These are phyloP conservation scores for Chrysolophus pictus DNA, from an alignment of 2,797 vertebrate species.

Conservation along the genomic window DNA sequence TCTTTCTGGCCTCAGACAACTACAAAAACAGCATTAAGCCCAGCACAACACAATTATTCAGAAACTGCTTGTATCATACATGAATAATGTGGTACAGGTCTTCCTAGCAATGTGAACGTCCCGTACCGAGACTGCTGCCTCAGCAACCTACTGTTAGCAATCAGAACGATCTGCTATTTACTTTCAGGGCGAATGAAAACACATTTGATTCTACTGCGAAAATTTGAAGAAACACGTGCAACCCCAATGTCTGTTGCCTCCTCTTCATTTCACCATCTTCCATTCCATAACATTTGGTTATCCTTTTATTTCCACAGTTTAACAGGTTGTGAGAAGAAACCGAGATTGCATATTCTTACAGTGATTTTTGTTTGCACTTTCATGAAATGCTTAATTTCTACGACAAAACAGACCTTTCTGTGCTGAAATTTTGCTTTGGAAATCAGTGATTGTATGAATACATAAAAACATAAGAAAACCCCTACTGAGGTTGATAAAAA, in stretches of 20 bases:
- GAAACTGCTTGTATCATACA: not conserved
- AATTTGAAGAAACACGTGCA: not conserved
- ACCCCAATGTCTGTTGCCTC: not conserved
- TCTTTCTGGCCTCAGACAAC: not conserved
- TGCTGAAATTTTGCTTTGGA: not conserved
- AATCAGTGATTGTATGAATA: not conserved
- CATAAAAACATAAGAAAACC: not conserved
- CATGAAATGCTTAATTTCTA: not conserved
- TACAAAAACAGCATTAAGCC: not conserved
- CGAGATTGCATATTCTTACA: not conserved
- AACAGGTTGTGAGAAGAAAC: not conserved
- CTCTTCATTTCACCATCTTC: not conserved
- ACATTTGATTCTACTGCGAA: not conserved
- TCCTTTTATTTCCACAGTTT: not conserved
- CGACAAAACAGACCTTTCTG: not conserved
- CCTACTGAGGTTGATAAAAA: not conserved
- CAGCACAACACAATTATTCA: not conserved
- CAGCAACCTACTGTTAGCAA: not conserved
- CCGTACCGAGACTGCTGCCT: not conserved
- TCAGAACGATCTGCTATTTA: not conserved
- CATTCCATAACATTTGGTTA: not conserved
- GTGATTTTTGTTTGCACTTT: not conserved
- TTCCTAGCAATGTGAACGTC: not conserved
- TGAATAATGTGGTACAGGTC: not conserved
- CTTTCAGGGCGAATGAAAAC: not conserved